Evolutionary conservation across 2,113 vertebrate genomes (phyloP), one percentile per base, ranked within the genome.

Genomic region (Gallinago undulata): DNA sequence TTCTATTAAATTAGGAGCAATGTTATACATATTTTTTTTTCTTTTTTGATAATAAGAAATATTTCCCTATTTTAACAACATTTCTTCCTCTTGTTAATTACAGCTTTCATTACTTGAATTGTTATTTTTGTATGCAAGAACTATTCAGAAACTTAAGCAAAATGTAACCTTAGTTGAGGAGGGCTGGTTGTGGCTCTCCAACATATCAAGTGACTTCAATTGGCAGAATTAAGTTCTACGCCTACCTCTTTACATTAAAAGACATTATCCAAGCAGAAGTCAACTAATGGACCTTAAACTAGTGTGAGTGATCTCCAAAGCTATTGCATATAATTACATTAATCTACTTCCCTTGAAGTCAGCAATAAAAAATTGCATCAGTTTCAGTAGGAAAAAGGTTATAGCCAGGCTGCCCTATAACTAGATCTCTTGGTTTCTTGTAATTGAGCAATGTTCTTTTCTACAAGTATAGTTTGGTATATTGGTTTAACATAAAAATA

Each of bases 221-320:
- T 86, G 68, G 10, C 56, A 41, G 68, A 89, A 24, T 77, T 89
- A 47, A 84, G 11, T 64, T 93, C 47, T 77, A 35, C 2, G 5
- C 25, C 57, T 87, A 39, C 59, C 63, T 80, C 83, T 88, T 81
- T 55, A 93, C 8, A 45, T 75, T 50, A 24, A 47, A 75, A 64
- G 14, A 75, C 17, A 48, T 53, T 70, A 92, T 78, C 55, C 48
- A 94, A 51, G 69, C 18, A 94, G n/a, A 92, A 96, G 73, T 74
- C 79, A 84, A 33, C 60, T 95, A 95, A 90, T 78, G 76, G 83
- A 51, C 83, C 73, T 93, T 81, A 89, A 93, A 86, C 88, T 92
- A 90, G 51, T 72, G 21, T 63, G 7, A 85, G 41, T 59, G 39
- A 43, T 63, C 72, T 84, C n/a, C 43, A 84, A 89, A 89, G 35